phyloP scores from a whole-genome alignment of 1,140 invertebrate species.

The Drosophila prosaltans region DNA sequence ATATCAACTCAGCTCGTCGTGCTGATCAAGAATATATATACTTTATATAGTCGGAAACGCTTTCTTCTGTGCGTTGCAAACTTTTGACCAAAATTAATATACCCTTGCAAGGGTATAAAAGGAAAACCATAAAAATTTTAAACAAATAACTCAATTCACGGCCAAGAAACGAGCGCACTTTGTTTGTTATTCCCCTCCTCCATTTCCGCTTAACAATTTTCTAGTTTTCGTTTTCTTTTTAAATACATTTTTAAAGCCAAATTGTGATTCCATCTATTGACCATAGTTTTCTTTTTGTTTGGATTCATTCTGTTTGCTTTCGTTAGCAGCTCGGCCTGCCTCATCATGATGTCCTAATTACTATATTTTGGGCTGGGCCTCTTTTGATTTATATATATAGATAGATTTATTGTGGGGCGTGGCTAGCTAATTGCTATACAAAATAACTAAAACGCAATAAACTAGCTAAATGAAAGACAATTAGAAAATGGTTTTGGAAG shows the following conservation, averaged over 20 bases:
- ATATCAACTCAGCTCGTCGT: too few species aligned
- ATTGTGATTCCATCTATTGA: slow-evolving; percentile 6
- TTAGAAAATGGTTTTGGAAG: not conserved
- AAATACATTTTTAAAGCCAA: too few species aligned
- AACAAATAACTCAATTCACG: slow-evolving; percentile 20
- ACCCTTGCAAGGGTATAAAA: too few species aligned
- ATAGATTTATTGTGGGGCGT: slow-evolving; percentile 52
- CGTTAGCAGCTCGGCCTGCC: slow-evolving; percentile 13
- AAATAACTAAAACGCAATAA: slow-evolving; percentile 37
- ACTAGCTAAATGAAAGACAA: slow-evolving; percentile 44
- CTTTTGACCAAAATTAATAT: too few species aligned
- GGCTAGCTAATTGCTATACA: slow-evolving; percentile 35
- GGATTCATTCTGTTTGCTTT: slow-evolving; percentile 29
- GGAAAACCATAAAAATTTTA: slow-evolving; percentile 18
- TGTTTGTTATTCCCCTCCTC: too few species aligned
- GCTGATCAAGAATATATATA: too few species aligned
- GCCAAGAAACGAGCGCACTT: slow-evolving; percentile 14
- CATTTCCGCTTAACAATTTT: too few species aligned
- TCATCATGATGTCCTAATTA: slow-evolving; percentile 33
- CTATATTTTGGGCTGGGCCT: slow-evolving; percentile 39
- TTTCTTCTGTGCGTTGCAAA: too few species aligned
- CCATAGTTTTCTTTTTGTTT: not conserved
- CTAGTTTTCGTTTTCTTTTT: too few species aligned
- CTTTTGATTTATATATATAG: slow-evolving; percentile 40
- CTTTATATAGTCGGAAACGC: too few species aligned